Evolutionary conservation across 2,888 invertebrate species (phyloP).

Genomic region (Mesochorus sp.): DNA sequence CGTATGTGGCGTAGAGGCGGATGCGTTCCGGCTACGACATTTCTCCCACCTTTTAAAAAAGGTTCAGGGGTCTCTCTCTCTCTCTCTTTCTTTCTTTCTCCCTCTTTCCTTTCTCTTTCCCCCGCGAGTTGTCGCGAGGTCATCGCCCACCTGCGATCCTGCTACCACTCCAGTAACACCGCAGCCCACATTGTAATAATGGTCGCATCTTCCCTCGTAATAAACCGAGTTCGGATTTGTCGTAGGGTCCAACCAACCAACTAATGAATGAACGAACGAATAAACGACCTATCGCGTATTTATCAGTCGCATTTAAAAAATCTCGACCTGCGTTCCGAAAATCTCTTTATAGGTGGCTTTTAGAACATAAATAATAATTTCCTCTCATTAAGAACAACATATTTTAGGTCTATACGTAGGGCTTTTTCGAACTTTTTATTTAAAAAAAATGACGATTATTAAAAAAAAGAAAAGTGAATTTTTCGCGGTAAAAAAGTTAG

Average conservation of each 20-base stretch:
- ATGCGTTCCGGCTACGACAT: constrained; percentile 37
- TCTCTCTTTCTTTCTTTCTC: background rate
- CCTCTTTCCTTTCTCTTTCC: background rate
- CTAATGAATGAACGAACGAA: background rate
- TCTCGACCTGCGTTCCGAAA: too few species aligned
- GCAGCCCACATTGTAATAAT: constrained; percentile 44
- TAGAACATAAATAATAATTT: too few species aligned
- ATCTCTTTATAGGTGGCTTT: too few species aligned
- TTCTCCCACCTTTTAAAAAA: constrained; percentile 39
- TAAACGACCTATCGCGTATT: background rate
- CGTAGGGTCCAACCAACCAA: background rate
- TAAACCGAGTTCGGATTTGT: background rate
- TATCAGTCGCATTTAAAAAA: too few species aligned
- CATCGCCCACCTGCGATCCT: constrained; percentile 73
- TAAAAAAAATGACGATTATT: too few species aligned
- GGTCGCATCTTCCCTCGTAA: background rate
- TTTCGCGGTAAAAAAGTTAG: too few species aligned
- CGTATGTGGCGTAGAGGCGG: constrained; percentile 15
- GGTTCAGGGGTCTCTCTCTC: constrained; percentile 34
- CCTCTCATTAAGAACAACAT: too few species aligned
- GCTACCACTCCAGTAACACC: constrained; percentile 60
- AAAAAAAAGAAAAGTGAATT: too few species aligned
- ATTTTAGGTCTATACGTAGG: too few species aligned
- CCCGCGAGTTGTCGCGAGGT: constrained; percentile 49
- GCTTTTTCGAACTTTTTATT: too few species aligned